A percentile compares a stretch with the other conserved stretches of the same genome.
Evolutionary conservation across 2,888 invertebrate species (phyloP).

Genomic region (Acrobasis repandana): DNA sequence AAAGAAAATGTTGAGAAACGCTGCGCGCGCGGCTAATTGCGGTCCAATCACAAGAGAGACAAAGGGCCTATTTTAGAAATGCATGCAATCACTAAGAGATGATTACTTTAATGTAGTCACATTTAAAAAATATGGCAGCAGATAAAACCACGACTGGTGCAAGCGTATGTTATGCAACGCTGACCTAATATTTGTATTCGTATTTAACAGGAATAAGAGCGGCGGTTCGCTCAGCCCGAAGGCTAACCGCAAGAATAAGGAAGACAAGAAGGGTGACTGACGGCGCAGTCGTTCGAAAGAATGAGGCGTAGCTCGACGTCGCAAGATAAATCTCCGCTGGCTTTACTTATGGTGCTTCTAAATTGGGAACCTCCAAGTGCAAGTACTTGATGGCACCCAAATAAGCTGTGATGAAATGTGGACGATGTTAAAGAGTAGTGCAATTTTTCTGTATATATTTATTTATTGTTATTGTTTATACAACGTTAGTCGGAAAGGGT

Average conservation of each 20-base stretch:
- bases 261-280: slow-evolving; percentile 39
- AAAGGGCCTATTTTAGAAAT: too few species aligned
- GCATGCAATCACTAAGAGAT: too few species aligned
- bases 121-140: too few species aligned
- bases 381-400: too few species aligned
- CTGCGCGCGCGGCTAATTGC: too few species aligned
- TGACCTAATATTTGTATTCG: neutral
- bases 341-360: slow-evolving; percentile 50
- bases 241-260: slow-evolving; percentile 34
- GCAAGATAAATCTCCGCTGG: slow-evolving; percentile 38
- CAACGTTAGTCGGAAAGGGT: too few species aligned
- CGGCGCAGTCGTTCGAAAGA: slow-evolving; percentile 39
- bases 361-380: slow-evolving; percentile 25
- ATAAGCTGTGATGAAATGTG: neutral
- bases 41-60: too few species aligned
- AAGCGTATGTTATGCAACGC: too few species aligned
- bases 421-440: neutral
- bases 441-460: neutral
- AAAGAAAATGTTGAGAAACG: too few species aligned
- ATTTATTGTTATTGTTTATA: too few species aligned
- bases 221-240: slow-evolving; percentile 30
- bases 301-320: slow-evolving; percentile 36
- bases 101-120: too few species aligned
- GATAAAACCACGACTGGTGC: too few species aligned
- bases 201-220: slow-evolving; percentile 34